Evolutionary conservation across 2,888 invertebrate genomes (phyloP).

Genomic region (Chirona hameri): DNA sequence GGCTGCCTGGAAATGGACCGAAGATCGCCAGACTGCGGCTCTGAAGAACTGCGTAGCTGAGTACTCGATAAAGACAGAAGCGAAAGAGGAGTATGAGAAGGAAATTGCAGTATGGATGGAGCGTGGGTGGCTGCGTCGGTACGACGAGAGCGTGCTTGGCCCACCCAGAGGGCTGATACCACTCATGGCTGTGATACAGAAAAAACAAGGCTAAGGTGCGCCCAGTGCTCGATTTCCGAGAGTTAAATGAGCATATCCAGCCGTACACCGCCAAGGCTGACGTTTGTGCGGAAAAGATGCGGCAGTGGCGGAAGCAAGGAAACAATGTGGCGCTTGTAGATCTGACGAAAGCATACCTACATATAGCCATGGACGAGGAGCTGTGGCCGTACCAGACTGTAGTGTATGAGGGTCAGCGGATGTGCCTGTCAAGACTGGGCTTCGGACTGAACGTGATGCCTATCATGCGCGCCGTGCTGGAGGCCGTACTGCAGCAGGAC

Average conservation of each 20-base stretch:
- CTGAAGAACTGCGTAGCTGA: neutral
- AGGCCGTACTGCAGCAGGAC: neutral
- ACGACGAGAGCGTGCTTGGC: neutral
- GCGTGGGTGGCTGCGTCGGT: slow-evolving; percentile 27
- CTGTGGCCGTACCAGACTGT: slow-evolving; percentile 12
- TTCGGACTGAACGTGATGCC: neutral
- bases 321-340: slow-evolving; percentile 14
- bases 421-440: neutral
- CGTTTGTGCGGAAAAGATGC: slow-evolving; percentile 27
- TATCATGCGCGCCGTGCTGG: neutral
- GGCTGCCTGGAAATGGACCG: neutral
- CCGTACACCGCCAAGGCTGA: slow-evolving; percentile 29
- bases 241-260: slow-evolving; percentile 25
- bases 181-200: slow-evolving; percentile 31
- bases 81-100: slow-evolving; percentile 13
- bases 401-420: neutral
- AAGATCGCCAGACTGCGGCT: neutral
- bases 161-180: slow-evolving; percentile 30
- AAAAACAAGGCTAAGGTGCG: slow-evolving; percentile 30
- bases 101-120: slow-evolving; percentile 27
- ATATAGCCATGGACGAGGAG: slow-evolving; percentile 25
- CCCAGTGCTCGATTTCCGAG: slow-evolving; percentile 23
- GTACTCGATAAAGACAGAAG: neutral
- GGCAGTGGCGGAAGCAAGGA: slow-evolving; percentile 12
- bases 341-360: slow-evolving; percentile 23